Conservation (phyloP, 2,888 invertebrate genomes). For the Trissoscelio sp. region DNA sequence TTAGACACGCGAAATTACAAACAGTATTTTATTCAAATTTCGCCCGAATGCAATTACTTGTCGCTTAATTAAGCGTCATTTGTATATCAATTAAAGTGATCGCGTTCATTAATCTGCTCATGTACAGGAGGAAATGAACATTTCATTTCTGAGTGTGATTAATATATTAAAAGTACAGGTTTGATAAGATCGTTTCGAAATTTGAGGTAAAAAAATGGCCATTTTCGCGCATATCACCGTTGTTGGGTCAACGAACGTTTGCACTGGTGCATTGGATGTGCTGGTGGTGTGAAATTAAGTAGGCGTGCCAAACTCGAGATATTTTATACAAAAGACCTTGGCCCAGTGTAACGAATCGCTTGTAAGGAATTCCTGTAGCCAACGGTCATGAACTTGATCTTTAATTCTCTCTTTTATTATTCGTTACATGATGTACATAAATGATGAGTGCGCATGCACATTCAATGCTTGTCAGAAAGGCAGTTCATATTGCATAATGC, state of each 20-base stretch:
- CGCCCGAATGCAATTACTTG: constrained; percentile 20
- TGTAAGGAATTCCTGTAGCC: constrained; percentile 51
- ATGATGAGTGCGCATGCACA: constrained; percentile 38
- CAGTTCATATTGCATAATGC: constrained; percentile 55
- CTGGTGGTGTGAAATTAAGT: constrained; percentile 52
- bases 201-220: constrained; percentile 10
- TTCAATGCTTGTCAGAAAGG: constrained; percentile 45
- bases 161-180: constrained; percentile 24
- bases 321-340: constrained; percentile 66
- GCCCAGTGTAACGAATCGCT: constrained; percentile 68
- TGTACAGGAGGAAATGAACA: background rate
- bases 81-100: constrained; percentile 13
- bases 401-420: constrained; percentile 57
- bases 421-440: constrained; percentile 43
- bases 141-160: constrained; percentile 11
- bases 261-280: constrained; percentile 12
- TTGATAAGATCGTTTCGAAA: constrained; percentile 30
- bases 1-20: constrained; percentile 14
- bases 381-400: constrained; percentile 67
- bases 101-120: background rate
- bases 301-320: constrained; percentile 60
- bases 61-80: constrained; percentile 29
- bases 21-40: constrained; percentile 44
- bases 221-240: constrained; percentile 1
- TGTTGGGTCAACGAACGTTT: constrained; percentile 59